Evolutionary conservation across 2,113 vertebrate genomes (phyloP), one percentile per base, ranked within the genome.

Genomic region (Microcebus lehilahytsara): DNA sequence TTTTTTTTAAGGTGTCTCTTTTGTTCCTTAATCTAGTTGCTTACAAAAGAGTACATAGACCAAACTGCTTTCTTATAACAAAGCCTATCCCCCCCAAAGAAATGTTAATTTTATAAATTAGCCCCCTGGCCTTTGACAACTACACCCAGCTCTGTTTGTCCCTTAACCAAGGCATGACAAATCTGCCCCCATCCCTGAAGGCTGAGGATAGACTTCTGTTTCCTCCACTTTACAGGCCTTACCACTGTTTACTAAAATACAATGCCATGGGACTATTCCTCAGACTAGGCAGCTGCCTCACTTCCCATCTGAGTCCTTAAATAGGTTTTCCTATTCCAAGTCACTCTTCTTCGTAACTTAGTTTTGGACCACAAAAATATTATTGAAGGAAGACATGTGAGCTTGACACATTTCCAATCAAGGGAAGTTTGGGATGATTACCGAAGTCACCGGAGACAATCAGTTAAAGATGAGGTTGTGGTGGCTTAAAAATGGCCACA

Each of bases 21-120:
- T 81, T 64, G 17, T 58, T 95, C 46, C 85, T 95, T 94, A 40
- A 71, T 62, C 69, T 74, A 51, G 58, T 4, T 75, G 64, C 58
- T 94, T 92, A 83, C 13, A 66, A 71, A 92, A 87, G 40, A 93
- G 27, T 10, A 87, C 6, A 12, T 0, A 20, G 32, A 85, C 37
- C n/a, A 69, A 87, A 90, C 30, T 62, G 19, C 34, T 72, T 23
- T 85, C 60, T 30, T 23, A 16, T 11, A 81, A 51, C 37, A 42
- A 91, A 72, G 19, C 74, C n/a, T 30, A 81, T 58, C 74, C 56
- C 74, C 74, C 56, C 42, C 53, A 77, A 79, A 87, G 56, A 83
- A 78, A 95, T 64, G 42, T 60, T 67, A 22, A 89, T 66, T 80
- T 94, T 94, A 75, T 25, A 62, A 85, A 78, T 60, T 2, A 46